A percentile compares a stretch with the other conserved stretches of the same genome.
Conservation (phyloP, 1,140 invertebrate species). For the Rhagoletis zephyria region DNA sequence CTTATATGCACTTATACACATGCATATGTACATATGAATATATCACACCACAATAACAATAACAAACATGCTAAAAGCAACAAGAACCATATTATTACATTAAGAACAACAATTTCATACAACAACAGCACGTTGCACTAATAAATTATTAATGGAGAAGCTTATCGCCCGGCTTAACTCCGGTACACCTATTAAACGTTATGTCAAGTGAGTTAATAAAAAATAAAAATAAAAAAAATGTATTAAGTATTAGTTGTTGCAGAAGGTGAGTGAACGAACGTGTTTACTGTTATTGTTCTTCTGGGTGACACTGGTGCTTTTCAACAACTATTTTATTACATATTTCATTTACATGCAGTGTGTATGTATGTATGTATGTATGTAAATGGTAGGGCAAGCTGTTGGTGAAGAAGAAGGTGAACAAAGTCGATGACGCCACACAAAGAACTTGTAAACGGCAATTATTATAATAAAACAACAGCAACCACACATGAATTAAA, state of each 20-base stretch:
- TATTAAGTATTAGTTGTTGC: slow-evolving; percentile 27
- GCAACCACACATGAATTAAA: background rate
- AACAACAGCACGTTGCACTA: background rate
- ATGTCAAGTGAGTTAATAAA: slow-evolving; percentile 52
- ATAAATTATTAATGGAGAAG: slow-evolving; percentile 48
- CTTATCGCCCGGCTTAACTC: slow-evolving; percentile 35
- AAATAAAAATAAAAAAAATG: background rate
- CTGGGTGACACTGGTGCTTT: background rate
- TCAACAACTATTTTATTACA: too few species aligned
- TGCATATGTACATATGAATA: background rate
- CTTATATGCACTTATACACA: too few species aligned
- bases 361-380: background rate
- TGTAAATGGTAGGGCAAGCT: too few species aligned
- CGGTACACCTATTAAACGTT: slow-evolving; percentile 49
- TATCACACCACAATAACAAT: background rate
- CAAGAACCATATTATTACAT: background rate
- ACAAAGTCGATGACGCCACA: background rate
- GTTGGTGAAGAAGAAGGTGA: too few species aligned
- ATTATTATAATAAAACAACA: slow-evolving; percentile 31
- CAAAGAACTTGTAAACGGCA: slow-evolving; percentile 41
- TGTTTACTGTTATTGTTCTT: background rate
- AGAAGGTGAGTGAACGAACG: background rate
- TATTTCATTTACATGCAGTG: too few species aligned
- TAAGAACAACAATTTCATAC: background rate
- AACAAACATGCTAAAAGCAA: background rate